Evolutionary conservation across 53 echinoderm and acorn worm genomes (phyloP).

Genomic region (Echinarachnius parma): DNA sequence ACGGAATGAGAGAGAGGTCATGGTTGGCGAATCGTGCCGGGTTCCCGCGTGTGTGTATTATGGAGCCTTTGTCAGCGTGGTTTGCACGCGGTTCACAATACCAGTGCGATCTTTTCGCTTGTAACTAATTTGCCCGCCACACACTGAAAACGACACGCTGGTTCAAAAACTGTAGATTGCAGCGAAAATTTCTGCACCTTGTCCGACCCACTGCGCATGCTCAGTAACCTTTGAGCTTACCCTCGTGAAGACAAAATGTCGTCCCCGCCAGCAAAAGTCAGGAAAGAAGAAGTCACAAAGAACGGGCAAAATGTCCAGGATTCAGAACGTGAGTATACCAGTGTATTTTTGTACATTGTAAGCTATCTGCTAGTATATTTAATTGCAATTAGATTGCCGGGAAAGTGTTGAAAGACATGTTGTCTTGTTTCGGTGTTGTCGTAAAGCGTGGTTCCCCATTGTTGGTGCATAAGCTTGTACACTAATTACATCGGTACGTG

Average conservation of each 20-base stretch:
- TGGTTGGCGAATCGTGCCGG: background rate
- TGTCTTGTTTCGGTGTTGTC: constrained; percentile 10
- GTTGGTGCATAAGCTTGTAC: too few species aligned
- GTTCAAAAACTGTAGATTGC: too few species aligned
- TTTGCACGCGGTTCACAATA: constrained; percentile 42
- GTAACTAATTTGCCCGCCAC: too few species aligned
- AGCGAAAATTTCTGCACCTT: constrained; percentile 18
- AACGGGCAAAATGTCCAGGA: constrained; percentile 97
- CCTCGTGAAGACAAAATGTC: constrained; percentile 54
- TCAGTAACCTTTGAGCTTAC: constrained; percentile 38
- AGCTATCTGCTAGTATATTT: too few species aligned
- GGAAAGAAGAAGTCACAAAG: constrained; percentile 97
- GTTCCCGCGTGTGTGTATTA: constrained; percentile 32
- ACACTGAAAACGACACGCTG: too few species aligned
- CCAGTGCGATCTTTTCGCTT: constrained; percentile 11
- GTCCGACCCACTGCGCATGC: constrained; percentile 3
- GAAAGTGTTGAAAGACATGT: constrained; percentile 6
- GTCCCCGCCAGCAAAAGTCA: constrained; percentile 71
- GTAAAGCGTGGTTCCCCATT: constrained; percentile 30
- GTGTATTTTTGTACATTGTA: constrained; percentile 4
- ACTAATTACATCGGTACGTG: too few species aligned
- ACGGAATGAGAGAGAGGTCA: background rate
- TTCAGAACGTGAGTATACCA: constrained; percentile 67
- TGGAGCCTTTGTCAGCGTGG: constrained; percentile 31
- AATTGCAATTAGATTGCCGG: too few species aligned